Base-by-base conservation (phyloP, 2,797 vertebrate species). In the Pantherophis alleghaniensis region DNA sequence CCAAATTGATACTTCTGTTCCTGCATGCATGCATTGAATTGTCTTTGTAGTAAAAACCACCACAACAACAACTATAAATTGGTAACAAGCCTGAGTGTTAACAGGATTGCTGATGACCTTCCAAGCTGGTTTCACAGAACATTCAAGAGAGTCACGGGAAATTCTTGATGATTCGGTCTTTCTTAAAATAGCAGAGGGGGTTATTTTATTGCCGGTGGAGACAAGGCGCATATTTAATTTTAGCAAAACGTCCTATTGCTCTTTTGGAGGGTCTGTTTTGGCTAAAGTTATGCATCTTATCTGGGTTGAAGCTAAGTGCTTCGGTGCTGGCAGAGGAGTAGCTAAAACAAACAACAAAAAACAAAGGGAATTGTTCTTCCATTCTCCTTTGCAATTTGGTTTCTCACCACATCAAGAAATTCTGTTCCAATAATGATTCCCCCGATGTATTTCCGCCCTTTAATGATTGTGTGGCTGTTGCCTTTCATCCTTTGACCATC, bases 51-150 rank as follows among this genome's bases (percentile, higher is more conserved):
- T 91, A 79, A 32, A 37, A 53, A 91, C 63, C 9, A 37, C 37
- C 37, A 61, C 7, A 3, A 37, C 4, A 18, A 74, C n/a, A 37
- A 74, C 22, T 22, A 16, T 13, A 7, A 26, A 86, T 90, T 88
- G 56, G 92, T 89, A 66, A 86, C 42, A 86, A 92, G 94, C 89
- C 92, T 89, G 87, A 28, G 89, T 22, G 0, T 89, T 92, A 53
- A 47, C 55, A 53, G n/a, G 56, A 22, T 92, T 55, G 92, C 93
- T 94, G 57, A 94, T 89, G 92, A 92, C 93, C 57, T 86, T 51
- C 86, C 53, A 87, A 56, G 91, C 56, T 63, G 55, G 74, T 0
- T 89, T 26, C 66, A 32, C 10, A 57, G 51, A 47, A 59, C 28
- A 28, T 79, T 55, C 14, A 69, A 47, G 63, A 28, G 20, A 32